Evolutionary conservation across 2,888 invertebrate genomes (phyloP), one percentile per base, ranked within the genome.

Genomic region (Abrostola triplasia): DNA sequence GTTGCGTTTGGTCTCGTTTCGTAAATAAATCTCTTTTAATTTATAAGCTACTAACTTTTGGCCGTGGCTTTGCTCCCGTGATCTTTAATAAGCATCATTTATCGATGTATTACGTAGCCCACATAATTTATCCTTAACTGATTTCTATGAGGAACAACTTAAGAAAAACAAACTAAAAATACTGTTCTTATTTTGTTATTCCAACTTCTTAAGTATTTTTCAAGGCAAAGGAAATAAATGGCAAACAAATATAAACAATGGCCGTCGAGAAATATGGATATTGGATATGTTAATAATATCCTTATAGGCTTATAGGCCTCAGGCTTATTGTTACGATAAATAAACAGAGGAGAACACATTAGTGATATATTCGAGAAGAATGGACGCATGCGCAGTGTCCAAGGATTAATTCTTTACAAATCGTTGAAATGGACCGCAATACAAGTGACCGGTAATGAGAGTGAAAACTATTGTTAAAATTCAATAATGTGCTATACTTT

Each of bases 241-340:
- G 54, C 13, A 8, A 47, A 57, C 49, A 58, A 54, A 75, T 57
- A 58, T 38, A 10, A 50, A 62, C 55, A 68, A 53, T 77, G 62
- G 49, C 38, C 41, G 13, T 49, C 40, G 41, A 59, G 60, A 66
- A 64, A 59, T 57, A 72, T 61, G 56, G 36, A 41, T 48, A 65
- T 44, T 61, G 56, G 36, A 41, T 48, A 65, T 44, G 65, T 56
- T 36, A 60, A 64, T 50, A 68, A 60, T 47, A 67, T 57, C 48
- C 59, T 64, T 73, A 72, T 64, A 64, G 57, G 36, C 5, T 55
- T n/a, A n/a, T n/a, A 63, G 70, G 66, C 67, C 71, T 42, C 50
- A 6, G 51, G 42, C 35, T 64, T 70, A 69, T 80, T 80, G 69
- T 80, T 69, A 71, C 71, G 64, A 54, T 69, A 71, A 64, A 69